These are phyloP conservation scores for Phodopus roborovskii DNA, from an alignment of 2,113 vertebrate species.

Conservation along the genomic window DNA sequence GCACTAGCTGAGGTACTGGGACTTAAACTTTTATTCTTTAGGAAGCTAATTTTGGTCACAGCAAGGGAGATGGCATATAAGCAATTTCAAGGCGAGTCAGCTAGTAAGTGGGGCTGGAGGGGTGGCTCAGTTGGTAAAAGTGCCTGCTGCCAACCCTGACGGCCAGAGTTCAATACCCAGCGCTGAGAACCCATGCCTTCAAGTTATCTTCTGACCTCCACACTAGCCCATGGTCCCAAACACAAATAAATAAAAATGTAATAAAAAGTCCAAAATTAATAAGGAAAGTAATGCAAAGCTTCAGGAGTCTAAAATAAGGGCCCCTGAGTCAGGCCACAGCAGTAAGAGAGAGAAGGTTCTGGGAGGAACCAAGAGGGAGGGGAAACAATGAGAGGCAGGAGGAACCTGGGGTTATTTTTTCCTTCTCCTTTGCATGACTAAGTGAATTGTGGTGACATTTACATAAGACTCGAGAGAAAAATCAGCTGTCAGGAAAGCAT, in stretches of 20 bases:
- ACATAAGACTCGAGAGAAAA: constrained; percentile 28
- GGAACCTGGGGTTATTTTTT: background rate
- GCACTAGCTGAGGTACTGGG: background rate
- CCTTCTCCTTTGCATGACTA: constrained; percentile 15
- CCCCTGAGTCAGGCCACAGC: background rate
- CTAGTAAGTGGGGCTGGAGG: too few species aligned
- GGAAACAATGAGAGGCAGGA: background rate
- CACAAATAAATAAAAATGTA: background rate
- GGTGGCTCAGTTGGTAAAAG: background rate
- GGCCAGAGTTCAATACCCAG: background rate
- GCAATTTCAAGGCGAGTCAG: background rate
- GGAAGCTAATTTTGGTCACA: background rate
- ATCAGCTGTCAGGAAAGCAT: constrained; percentile 38
- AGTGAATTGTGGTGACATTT: background rate
- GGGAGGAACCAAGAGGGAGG: background rate
- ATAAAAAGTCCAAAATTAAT: background rate
- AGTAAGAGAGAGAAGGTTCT: background rate
- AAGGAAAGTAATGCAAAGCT: background rate
- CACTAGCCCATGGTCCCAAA: background rate
- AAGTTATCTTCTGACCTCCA: background rate
- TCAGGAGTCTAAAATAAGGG: background rate
- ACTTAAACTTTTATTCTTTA: background rate
- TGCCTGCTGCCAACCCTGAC: background rate
- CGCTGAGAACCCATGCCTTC: background rate
- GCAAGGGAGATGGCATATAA: background rate